Base-by-base conservation (phyloP, 2,888 invertebrate species). In the Eupithecia exiguata region DNA sequence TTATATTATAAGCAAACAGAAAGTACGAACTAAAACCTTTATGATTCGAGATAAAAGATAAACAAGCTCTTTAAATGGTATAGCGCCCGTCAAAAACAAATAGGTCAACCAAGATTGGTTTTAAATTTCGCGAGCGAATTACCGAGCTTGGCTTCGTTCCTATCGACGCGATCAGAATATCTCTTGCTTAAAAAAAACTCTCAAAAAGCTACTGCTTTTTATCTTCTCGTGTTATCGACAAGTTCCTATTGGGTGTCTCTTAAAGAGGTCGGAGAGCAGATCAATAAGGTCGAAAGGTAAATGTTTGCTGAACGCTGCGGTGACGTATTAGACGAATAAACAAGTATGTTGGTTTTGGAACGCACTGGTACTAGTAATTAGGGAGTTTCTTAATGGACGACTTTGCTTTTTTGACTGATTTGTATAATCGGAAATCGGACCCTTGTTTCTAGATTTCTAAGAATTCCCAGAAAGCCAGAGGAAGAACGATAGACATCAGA, bases 231-330 rank as follows among this genome's bases (percentile, higher is more conserved):
- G 78, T 77, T 77, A 80, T 78, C 76, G 73, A 70, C 72, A 73
- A 72, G 74, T 62, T 62, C 30, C 72, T 78, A 75, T 62, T 74
- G 76, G 78, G 75, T 69, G 73, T 77, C 84, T 83, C 82, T 78
- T 79, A 82, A 79, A 81, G 80, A 78, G 82, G 79, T 77, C 75
- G 78, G 75, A 79, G 81, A 82, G 83, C 81, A 87, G 85, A 87
- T 85, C 84, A 86, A 87, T 87, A 87, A 85, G 85, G 84, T 82
- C 81, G 78, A 78, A 78, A 82, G 71, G 79, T 83, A 88, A 90
- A 90, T 87, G 88, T 91, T 90, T 87, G 85, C 75, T 62, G 70
- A 83, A 81, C 80, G 84, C 79, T 78, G 80, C 76, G 70, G 82
- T 84, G 85, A 86, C 85, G 85, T 82, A 86, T 86, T 80, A 79